Conservation (phyloP, 2,797 vertebrate species). For the Esox lucius region DNA sequence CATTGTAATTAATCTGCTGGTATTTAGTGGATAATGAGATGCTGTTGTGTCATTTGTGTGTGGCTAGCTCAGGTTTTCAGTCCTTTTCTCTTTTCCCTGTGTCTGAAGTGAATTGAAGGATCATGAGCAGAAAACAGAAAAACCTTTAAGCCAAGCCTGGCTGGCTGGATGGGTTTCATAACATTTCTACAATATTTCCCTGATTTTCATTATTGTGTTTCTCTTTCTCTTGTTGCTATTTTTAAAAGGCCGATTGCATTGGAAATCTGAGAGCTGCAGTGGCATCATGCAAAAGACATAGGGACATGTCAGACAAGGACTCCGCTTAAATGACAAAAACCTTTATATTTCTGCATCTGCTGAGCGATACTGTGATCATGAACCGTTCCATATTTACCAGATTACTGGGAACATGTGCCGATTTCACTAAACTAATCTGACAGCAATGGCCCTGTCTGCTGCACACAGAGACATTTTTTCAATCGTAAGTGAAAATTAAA, state of each 20-base stretch:
- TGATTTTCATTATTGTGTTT: slow-evolving; percentile 23
- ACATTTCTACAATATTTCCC: neutral
- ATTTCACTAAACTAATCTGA: slow-evolving; percentile 46
- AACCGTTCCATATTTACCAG: slow-evolving; percentile 32
- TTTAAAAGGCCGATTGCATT: neutral
- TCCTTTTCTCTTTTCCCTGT: neutral
- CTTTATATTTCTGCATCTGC: slow-evolving; percentile 1
- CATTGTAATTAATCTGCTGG: slow-evolving; percentile 80
- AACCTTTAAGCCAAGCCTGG: slow-evolving; percentile 13
- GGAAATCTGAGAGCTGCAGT: neutral
- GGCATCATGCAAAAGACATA: neutral
- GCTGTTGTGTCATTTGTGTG: slow-evolving; percentile 50
- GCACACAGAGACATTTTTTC: slow-evolving; percentile 45
- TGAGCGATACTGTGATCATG: neutral
- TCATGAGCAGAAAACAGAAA: neutral
- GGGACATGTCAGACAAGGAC: neutral
- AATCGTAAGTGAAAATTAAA: slow-evolving; percentile 69
- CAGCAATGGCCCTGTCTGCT: slow-evolving; percentile 34
- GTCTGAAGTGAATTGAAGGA: slow-evolving; percentile 2
- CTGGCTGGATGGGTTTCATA: neutral
- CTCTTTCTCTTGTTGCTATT: neutral
- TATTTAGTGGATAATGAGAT: slow-evolving; percentile 81
- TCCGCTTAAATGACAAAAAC: neutral
- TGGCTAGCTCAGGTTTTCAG: neutral
- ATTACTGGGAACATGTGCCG: slow-evolving; percentile 48